Evolutionary conservation across 2,888 invertebrate genomes (phyloP).

Genomic region (Aleiodes alternator): DNA sequence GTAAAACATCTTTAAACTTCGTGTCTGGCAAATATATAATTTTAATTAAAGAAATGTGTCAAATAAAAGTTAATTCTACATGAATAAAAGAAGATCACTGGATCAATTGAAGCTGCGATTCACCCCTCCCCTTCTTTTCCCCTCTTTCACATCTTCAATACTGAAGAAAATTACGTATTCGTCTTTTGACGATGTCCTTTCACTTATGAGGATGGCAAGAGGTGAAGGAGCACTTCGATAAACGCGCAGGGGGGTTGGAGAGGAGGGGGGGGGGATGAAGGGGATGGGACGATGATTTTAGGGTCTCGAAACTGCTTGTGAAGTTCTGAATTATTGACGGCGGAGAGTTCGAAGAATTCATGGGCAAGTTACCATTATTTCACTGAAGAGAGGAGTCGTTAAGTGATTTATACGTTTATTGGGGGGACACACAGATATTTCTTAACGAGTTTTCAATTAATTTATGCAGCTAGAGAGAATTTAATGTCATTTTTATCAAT

Average conservation of each 20-base stretch:
- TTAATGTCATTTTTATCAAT: no score
- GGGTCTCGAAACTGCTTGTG: slow-evolving; percentile 25
- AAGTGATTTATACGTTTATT: slow-evolving; percentile 54
- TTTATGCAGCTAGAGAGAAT: slow-evolving; percentile 59
- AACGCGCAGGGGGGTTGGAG: no score
- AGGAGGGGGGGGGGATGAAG: neutral
- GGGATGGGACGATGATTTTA: slow-evolving; percentile 31
- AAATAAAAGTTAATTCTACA: no score
- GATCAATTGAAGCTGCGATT: no score
- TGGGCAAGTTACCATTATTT: slow-evolving; percentile 58
- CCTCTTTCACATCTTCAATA: slow-evolving; percentile 16
- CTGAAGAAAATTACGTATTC: slow-evolving; percentile 34
- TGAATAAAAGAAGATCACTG: no score
- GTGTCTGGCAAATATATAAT: no score
- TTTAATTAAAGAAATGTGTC: no score
- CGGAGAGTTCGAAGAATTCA: slow-evolving; percentile 69
- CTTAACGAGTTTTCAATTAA: slow-evolving; percentile 62
- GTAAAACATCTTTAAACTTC: no score
- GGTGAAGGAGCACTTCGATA: no score
- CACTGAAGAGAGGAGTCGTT: slow-evolving; percentile 31
- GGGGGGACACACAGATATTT: slow-evolving; percentile 53
- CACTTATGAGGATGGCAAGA: no score
- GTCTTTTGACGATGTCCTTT: no score
- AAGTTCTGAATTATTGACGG: slow-evolving; percentile 68
- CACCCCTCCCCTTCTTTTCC: no score